A percentile compares a stretch with the other conserved stretches of the same genome.
Conservation (phyloP, 1,140 invertebrate genomes). For the Pseudomyrmex pallidus region DNA sequence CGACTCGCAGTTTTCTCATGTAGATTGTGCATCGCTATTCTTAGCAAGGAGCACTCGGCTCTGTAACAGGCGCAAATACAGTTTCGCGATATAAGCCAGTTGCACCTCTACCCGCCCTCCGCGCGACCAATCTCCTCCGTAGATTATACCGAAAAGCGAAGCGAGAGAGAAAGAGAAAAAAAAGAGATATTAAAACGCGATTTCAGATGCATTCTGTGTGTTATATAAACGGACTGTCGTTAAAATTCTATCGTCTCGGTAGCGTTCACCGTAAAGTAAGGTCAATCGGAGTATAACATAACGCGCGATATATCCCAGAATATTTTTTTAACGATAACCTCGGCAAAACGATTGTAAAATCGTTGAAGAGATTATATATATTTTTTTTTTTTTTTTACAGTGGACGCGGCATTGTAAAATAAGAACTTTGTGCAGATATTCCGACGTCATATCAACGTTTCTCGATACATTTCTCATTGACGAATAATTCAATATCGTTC, state of each 20-base stretch:
- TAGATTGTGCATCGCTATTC: constrained; percentile 56
- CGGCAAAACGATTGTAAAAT: constrained; percentile 1
- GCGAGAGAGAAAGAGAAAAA: no score
- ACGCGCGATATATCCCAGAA: constrained; percentile 13
- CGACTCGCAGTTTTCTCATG: constrained; percentile 55
- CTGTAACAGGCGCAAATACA: constrained; percentile 52
- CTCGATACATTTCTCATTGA: neutral
- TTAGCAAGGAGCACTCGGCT: constrained; percentile 46
- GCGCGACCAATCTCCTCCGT: constrained; percentile 16
- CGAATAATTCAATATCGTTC: neutral
- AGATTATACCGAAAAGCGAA: constrained; percentile 30
- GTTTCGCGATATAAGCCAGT: constrained; percentile 52
- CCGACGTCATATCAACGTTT: neutral
- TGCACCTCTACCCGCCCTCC: constrained; percentile 15
- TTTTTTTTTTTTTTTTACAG: neutral
- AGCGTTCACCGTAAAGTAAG: constrained; percentile 5
- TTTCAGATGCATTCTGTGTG: constrained; percentile 10
- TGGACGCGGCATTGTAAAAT: neutral
- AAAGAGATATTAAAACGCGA: constrained; percentile 14
- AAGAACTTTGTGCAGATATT: neutral
- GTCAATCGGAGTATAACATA: constrained; percentile 24
- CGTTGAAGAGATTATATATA: constrained; percentile 6
- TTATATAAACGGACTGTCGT: constrained; percentile 44
- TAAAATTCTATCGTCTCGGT: constrained; percentile 40
- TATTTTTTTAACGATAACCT: constrained; percentile 39